Percentiles rank a stretch among this genome's conserved stretches.
Conservation (phyloP, 2,888 invertebrate species). For the Neocrepidodera transversa region DNA sequence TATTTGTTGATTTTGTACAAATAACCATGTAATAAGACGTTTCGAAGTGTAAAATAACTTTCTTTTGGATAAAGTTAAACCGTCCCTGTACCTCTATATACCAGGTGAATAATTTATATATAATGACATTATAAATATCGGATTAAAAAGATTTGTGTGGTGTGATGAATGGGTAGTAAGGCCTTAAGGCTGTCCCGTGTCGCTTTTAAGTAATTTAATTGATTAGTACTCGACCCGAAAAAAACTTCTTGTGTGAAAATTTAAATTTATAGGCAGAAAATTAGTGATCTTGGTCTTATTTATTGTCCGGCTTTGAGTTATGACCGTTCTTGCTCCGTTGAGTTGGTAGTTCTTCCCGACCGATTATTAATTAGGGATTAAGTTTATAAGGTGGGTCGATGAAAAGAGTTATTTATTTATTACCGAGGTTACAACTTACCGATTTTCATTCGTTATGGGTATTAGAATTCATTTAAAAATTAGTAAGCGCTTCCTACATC, state of each 20-base stretch:
- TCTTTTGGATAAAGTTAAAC: no score
- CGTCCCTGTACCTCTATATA: slow-evolving; percentile 23
- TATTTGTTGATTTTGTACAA: no score
- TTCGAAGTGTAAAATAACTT: no score
- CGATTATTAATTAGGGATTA: slow-evolving; percentile 20
- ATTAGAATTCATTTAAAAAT: background rate
- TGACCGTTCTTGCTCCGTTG: slow-evolving; percentile 3
- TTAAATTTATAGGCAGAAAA: slow-evolving; percentile 60
- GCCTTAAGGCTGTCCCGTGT: slow-evolving; percentile 42
- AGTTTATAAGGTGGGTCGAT: slow-evolving; percentile 1
- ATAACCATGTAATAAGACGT: no score
- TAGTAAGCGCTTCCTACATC: background rate
- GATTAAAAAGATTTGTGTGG: slow-evolving; percentile 61
- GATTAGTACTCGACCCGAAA: slow-evolving; percentile 46
- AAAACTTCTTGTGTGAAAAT: slow-evolving; percentile 52
- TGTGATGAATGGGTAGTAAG: slow-evolving; percentile 56
- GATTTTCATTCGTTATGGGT: background rate
- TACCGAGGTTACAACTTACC: background rate
- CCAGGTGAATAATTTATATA: slow-evolving; percentile 60
- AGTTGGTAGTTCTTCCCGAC: slow-evolving; percentile 19
- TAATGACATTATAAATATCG: slow-evolving; percentile 61
- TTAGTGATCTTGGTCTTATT: slow-evolving; percentile 55
- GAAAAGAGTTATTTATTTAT: slow-evolving; percentile 10
- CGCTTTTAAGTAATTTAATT: slow-evolving; percentile 48
- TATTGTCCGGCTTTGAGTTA: slow-evolving; percentile 40